Evolutionary conservation across 2,888 invertebrate genomes (phyloP).

Genomic region (Hymenopus coronatus): DNA sequence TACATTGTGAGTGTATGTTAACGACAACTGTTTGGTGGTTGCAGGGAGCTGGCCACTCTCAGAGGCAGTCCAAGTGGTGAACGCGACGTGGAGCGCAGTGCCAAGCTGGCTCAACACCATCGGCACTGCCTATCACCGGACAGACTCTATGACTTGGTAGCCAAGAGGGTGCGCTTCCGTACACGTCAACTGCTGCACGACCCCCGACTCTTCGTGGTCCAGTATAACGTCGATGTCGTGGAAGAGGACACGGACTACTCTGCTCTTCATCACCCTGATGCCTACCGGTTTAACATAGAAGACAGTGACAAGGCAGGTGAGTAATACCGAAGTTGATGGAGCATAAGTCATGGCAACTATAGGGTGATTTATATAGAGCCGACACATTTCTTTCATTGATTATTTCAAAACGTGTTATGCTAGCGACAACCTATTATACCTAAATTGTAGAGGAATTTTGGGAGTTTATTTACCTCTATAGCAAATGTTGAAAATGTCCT

Average conservation of each 20-base stretch:
- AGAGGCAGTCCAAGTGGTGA: conserved; percentile 35
- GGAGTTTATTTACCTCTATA: too few species aligned
- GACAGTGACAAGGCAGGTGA: conserved; percentile 41
- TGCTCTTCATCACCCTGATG: conserved; percentile 57
- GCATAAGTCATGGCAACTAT: background rate
- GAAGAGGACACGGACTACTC: conserved; percentile 61
- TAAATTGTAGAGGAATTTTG: background rate
- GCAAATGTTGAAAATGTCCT: too few species aligned
- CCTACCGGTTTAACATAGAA: conserved; percentile 57
- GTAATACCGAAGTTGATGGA: background rate
- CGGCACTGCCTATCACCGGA: conserved; percentile 67
- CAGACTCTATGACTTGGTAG: conserved; percentile 64
- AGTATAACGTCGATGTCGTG: conserved; percentile 70
- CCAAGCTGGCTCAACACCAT: conserved; percentile 56
- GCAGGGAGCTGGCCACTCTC: background rate
- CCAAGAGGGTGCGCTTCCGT: conserved; percentile 58
- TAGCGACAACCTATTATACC: too few species aligned
- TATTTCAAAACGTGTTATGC: too few species aligned
- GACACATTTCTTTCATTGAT: too few species aligned
- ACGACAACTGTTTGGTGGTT: background rate
- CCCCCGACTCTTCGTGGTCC: conserved; percentile 64
- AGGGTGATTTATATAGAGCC: too few species aligned
- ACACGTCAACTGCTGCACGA: conserved; percentile 53
- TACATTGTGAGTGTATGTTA: too few species aligned
- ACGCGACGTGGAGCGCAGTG: conserved; percentile 53